phyloP scores from a whole-genome alignment of 2,113 vertebrate genomes.

The Leuciscus idus region DNA sequence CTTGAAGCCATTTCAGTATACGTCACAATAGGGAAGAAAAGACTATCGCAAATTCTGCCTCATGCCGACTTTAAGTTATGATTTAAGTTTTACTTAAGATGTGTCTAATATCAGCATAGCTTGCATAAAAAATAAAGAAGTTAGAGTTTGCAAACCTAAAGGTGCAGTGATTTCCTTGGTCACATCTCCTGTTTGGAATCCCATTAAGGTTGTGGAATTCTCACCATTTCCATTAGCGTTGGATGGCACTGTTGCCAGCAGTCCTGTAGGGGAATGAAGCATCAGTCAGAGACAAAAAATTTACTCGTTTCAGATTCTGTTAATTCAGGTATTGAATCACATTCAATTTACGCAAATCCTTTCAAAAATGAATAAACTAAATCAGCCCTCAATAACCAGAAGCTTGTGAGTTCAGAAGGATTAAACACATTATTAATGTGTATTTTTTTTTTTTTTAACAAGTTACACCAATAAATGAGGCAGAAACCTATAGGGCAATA shows the following conservation, averaged over 20 bases:
- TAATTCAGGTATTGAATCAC: neutral
- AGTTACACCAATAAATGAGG: neutral
- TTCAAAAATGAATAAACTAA: neutral
- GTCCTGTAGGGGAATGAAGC: slow-evolving; percentile 61
- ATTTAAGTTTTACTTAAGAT: too few species aligned
- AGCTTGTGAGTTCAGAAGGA: neutral
- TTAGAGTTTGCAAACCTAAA: slow-evolving; percentile 58
- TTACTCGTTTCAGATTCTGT: neutral
- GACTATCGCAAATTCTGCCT: too few species aligned
- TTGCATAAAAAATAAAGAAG: neutral
- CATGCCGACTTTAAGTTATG: too few species aligned
- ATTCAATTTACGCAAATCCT: neutral
- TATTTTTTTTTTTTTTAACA: too few species aligned
- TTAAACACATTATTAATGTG: neutral
- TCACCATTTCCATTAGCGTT: slow-evolving; percentile 65
- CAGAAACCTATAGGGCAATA: neutral
- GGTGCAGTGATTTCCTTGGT: slow-evolving; percentile 51
- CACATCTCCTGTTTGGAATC: slow-evolving; percentile 59
- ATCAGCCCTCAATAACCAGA: neutral
- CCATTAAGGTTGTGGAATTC: slow-evolving; percentile 56
- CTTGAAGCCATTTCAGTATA: too few species aligned
- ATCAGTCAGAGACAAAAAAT: neutral
- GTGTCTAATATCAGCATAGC: neutral
- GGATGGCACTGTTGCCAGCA: slow-evolving; percentile 76
- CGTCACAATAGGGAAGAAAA: too few species aligned